A percentile compares a stretch with the other conserved stretches of the same genome.
Conservation (phyloP, 2,113 vertebrate species). For the Cololabis saira region DNA sequence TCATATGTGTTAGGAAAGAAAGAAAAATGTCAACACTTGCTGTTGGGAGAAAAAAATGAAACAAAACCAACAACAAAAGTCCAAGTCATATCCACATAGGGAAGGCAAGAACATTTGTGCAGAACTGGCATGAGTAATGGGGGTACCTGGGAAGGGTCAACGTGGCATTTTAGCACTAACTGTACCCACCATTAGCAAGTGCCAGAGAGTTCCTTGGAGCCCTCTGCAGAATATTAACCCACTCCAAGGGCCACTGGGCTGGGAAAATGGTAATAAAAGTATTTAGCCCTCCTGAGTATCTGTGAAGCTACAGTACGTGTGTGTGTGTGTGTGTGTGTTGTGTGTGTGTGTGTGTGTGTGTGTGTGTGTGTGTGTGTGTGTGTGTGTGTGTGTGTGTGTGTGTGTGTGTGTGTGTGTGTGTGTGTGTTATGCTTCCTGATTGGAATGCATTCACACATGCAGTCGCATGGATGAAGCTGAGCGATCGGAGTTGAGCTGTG, state of each 20-base stretch:
- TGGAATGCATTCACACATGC: slow-evolving; percentile 43
- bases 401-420: background rate
- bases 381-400: slow-evolving; percentile 17
- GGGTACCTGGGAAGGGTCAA: slow-evolving; percentile 52
- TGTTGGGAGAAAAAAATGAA: background rate
- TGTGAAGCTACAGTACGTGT: background rate
- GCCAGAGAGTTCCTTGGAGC: slow-evolving; percentile 37
- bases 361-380: background rate
- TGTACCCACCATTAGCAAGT: slow-evolving; percentile 58
- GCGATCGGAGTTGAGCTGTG: slow-evolving; percentile 62
- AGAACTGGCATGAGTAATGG: slow-evolving; percentile 60
- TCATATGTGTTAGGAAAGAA: background rate
- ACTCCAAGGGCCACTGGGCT: slow-evolving; percentile 51
- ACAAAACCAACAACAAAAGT: background rate
- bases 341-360: too few relatives aligned
- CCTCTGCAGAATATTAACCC: slow-evolving; percentile 63
- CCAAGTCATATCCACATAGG: background rate
- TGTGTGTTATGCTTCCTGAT: slow-evolving; percentile 36
- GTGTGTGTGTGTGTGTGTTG: too few relatives aligned
- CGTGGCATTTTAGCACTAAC: slow-evolving; percentile 58
- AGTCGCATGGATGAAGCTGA: slow-evolving; percentile 64
- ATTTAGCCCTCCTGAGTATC: slow-evolving; percentile 21
- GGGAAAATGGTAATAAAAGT: slow-evolving; percentile 35
- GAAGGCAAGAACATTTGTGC: slow-evolving; percentile 20
- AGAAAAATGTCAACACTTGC: background rate